Evolutionary conservation across 2,113 vertebrate genomes (phyloP).

Genomic region (Galeopterus variegatus): DNA sequence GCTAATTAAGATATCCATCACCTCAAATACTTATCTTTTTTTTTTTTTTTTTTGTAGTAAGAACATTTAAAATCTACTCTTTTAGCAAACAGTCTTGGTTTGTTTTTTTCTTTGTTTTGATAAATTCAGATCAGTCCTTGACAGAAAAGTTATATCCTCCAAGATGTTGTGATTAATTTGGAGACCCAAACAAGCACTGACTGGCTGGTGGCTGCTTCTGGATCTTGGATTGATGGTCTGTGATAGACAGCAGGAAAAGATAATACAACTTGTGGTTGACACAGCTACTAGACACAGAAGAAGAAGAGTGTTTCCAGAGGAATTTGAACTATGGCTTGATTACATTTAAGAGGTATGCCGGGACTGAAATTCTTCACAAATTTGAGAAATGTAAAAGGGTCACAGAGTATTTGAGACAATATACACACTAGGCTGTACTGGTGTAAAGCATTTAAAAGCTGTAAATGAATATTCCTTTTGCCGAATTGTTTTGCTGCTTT

Average conservation of each 20-base stretch:
- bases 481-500: neutral
- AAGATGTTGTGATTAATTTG: neutral
- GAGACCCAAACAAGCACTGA: neutral
- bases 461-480: neutral
- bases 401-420: neutral
- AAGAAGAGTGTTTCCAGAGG: neutral
- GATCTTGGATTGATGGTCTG: neutral
- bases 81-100: neutral
- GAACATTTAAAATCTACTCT: neutral
- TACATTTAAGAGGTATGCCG: neutral
- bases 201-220: neutral
- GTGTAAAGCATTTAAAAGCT: neutral
- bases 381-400: neutral
- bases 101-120: neutral
- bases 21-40: neutral
- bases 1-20: too few species aligned
- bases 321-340: conserved; percentile 18
- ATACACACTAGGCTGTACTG: neutral
- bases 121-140: neutral
- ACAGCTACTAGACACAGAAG: neutral
- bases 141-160: neutral
- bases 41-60: neutral
- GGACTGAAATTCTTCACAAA: conserved; percentile 5
- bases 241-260: neutral
- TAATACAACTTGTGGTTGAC: neutral